phyloP scores from a whole-genome alignment of 2,113 vertebrate species.

The Echinops telfairi region DNA sequence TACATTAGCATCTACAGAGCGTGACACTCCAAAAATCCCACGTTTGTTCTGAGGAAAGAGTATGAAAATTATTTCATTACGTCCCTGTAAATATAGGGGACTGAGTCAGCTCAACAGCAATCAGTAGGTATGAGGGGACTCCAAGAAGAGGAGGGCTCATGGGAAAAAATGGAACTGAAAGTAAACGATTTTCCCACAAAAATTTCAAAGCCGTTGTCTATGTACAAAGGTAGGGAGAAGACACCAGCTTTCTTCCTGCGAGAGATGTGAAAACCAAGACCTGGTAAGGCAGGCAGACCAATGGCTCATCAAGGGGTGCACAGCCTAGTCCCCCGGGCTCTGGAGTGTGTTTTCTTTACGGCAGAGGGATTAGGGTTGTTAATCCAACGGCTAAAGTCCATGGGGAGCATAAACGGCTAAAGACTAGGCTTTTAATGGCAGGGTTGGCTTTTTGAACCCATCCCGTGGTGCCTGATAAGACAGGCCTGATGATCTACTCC shows the following conservation, averaged over 20 bases:
- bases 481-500: neutral
- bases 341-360: neutral
- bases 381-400: neutral
- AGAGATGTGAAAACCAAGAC: neutral
- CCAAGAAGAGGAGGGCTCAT: no score
- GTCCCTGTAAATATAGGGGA: neutral
- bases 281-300: neutral
- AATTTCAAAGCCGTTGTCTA: neutral
- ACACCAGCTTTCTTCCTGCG: neutral
- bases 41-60: neutral
- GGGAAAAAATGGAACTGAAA: no score
- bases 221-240: neutral
- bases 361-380: neutral
- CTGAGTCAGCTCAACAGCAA: neutral
- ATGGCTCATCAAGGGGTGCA: neutral
- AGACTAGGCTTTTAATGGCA: neutral
- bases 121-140: no score
- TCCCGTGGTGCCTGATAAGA: neutral
- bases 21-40: neutral
- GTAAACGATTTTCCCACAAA: no score
- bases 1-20: neutral
- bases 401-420: neutral
- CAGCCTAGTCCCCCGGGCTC: neutral
- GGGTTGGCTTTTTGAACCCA: neutral
- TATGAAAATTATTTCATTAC: neutral